These are phyloP conservation scores for Amniataba percoides DNA, from an alignment of 2,797 vertebrate species.

Conservation along the genomic window DNA sequence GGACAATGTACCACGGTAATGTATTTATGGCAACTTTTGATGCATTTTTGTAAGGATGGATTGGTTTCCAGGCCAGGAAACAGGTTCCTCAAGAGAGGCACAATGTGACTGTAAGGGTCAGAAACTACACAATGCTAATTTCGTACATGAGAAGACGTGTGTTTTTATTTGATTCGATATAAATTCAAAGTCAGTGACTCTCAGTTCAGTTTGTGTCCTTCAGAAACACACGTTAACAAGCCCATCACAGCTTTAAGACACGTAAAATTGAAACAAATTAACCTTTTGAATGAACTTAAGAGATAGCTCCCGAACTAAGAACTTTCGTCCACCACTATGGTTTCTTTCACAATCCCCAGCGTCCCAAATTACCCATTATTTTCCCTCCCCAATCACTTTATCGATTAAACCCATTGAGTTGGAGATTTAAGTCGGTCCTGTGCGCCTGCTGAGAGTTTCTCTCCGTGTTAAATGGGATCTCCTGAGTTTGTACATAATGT, in stretches of 20 bases:
- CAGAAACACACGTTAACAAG: conserved; percentile 38
- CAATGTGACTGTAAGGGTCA: conserved; percentile 53
- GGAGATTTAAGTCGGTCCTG: conserved; percentile 54
- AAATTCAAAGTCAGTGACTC: conserved; percentile 1
- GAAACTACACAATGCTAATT: conserved; percentile 17
- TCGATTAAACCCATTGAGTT: conserved; percentile 62
- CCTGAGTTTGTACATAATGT: conserved; percentile 49
- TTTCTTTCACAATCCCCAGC: conserved; percentile 44
- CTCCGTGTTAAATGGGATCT: conserved; percentile 59
- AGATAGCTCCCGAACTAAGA: conserved; percentile 37
- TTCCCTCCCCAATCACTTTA: conserved; percentile 59
- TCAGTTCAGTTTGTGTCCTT: conserved; percentile 29
- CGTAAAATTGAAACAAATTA: conserved; percentile 58
- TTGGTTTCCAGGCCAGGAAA: conserved; percentile 56
- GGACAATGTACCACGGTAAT: conserved; percentile 29
- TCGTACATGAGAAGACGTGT: conserved; percentile 1
- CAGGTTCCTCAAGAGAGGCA: conserved; percentile 42
- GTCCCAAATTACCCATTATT: conserved; percentile 73
- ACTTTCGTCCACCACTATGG: conserved; percentile 43
- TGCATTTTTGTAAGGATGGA: conserved; percentile 57
- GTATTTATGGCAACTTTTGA: conserved; percentile 61
- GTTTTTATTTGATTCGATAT: neutral
- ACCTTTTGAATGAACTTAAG: conserved; percentile 44
- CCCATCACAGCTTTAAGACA: conserved; percentile 24
- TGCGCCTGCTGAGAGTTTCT: conserved; percentile 51